Base-by-base conservation (phyloP, 2,797 vertebrate species). In the Lindbergichthys nudifrons region DNA sequence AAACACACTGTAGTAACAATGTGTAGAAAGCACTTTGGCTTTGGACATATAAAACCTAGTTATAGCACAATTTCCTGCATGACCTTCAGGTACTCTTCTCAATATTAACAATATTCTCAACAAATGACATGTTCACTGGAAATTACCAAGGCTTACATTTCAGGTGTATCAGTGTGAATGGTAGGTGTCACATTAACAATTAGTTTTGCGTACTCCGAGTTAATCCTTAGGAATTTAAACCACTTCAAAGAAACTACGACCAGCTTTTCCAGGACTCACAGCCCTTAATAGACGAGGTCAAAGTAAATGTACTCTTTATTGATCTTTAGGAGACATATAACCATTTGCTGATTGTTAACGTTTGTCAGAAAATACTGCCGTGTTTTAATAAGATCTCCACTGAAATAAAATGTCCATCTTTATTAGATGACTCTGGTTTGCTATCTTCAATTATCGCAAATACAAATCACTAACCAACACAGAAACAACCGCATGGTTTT, bases 291-390 rank as follows among this genome's bases (percentile, higher is more conserved):
- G 36, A 57, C 45, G 39, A 50, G 23, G 50, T 19, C 41, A 53
- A 8, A n/a, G 18, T 42, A 30, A 12, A 14, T 64, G 52, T 13
- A 5, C 16, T n/a, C 16, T 41, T 41, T 53, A 46, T 59, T 16
- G 1, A 36, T 39, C 30, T 53, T 46, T 5, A 19, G 39, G 53
- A 4, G n/a, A 26, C n/a, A 36, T 2, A 15, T 41, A 13, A 5
- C 54, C 47, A 42, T 60, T 57, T 26, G n/a, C 14, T 53, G 64
- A 57, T 32, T 30, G 52, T 48, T 58, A 54, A 61, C 15, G 23
- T 18, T 10, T 1, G 45, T 45, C 26, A 54, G 47, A 42, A 62
- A 19, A 52, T 16, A 42, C 15, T 7, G 41, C 46, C 16, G 23
- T 5, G 15, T 30, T 15, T 6, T 36, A 36, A 9, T 41, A 10